These are phyloP conservation scores for Desmodus rotundus DNA, from an alignment of 2,113 vertebrate species.

Conservation along the genomic window DNA sequence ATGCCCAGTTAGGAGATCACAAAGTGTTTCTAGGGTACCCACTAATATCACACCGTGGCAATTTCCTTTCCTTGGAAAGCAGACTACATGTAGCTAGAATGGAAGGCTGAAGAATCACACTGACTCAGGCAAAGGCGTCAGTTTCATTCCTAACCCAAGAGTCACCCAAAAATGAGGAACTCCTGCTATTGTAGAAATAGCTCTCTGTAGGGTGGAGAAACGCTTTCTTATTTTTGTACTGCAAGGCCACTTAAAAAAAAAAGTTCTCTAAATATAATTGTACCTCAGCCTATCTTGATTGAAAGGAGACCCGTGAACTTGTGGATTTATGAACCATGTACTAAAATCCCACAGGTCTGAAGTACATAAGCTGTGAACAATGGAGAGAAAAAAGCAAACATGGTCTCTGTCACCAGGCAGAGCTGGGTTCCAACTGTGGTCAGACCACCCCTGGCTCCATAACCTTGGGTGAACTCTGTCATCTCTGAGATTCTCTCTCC, in stretches of 20 bases:
- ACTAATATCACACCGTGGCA: conserved; percentile 14
- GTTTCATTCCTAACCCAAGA: background rate
- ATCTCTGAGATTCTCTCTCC: background rate
- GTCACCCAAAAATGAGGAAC: background rate
- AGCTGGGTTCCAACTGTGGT: background rate
- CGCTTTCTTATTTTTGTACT: background rate
- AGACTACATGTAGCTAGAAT: background rate
- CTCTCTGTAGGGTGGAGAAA: background rate
- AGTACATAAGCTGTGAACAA: background rate
- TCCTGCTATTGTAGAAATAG: background rate
- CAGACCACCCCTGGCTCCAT: fast-evolving
- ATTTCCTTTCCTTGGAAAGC: background rate
- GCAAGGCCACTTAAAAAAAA: background rate
- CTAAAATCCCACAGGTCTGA: background rate
- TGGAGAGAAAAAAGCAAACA: background rate
- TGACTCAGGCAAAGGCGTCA: background rate
- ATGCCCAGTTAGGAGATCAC: background rate
- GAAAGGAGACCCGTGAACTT: background rate
- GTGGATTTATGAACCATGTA: background rate
- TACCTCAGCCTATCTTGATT: background rate
- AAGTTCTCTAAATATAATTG: background rate
- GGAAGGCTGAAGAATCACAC: background rate
- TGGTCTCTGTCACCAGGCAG: background rate
- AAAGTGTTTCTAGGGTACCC: background rate
- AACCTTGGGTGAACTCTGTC: background rate